phyloP scores from a whole-genome alignment of 35 echinoderm and acorn worm genomes.

The Anneissia japonica region DNA sequence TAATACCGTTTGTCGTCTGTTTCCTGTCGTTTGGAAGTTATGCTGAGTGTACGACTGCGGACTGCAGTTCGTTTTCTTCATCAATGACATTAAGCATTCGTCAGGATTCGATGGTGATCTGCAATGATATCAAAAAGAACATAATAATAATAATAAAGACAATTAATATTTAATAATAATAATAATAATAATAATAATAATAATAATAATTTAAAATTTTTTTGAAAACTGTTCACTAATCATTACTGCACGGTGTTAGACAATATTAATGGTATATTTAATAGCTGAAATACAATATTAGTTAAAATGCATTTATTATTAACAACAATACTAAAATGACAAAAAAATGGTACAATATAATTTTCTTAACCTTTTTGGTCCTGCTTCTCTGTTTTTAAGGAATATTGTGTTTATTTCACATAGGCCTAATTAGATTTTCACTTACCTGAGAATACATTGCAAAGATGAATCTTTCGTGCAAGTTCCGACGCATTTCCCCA shows the following conservation, averaged over 20 bases:
- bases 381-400: no score
- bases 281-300: no score
- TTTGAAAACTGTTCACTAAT: no score
- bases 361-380: no score
- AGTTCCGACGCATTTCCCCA: conserved; percentile 1
- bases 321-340: no score
- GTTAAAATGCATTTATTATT: no score
- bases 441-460: conserved; percentile 5
- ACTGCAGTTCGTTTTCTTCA: neutral
- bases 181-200: neutral
- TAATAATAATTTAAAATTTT: no score
- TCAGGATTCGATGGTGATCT: conserved; percentile 1
- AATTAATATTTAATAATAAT: neutral
- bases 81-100: conserved; percentile 8
- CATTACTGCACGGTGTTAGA: no score
- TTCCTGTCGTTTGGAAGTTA: neutral
- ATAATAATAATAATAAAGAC: neutral
- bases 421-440: neutral
- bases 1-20: neutral
- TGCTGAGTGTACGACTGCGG: neutral
- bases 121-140: neutral
- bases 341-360: no score
- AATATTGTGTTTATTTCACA: no score
- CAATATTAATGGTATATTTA: no score
- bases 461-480: neutral